These are phyloP conservation scores for Rhinoraja longicauda DNA, from an alignment of 2,797 vertebrate species.

Conservation along the genomic window DNA sequence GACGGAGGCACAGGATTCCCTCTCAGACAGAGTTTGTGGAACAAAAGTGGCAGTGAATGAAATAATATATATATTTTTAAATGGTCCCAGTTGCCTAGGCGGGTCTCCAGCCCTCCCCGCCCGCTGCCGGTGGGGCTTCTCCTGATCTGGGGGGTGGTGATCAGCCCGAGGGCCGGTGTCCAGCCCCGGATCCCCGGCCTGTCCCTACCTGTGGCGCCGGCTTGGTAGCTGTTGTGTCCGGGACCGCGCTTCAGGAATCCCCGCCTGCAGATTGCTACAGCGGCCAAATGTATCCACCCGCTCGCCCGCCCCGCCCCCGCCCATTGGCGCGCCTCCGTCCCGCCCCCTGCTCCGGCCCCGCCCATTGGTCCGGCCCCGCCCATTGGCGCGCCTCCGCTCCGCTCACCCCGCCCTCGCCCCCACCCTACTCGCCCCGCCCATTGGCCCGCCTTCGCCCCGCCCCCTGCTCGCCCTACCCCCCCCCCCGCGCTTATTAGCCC, in stretches of 20 bases:
- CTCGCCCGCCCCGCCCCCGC: neutral
- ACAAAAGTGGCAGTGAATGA: no score
- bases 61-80: no score
- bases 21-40: no score
- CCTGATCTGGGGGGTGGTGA: no score
- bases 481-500: slow-evolving; percentile 36
- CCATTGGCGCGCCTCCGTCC: no score
- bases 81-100: no score
- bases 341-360: neutral
- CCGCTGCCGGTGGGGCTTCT: no score
- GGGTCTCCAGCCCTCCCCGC: neutral
- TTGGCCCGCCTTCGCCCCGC: slow-evolving; percentile 31
- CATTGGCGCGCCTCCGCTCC: no score
- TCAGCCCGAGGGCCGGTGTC: no score
- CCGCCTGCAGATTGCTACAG: neutral
- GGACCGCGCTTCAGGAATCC: neutral
- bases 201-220: neutral
- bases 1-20: no score
- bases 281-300: neutral
- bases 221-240: neutral
- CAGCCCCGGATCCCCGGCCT: neutral
- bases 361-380: slow-evolving; percentile 37
- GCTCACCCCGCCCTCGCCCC: no score
- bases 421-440: neutral
- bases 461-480: slow-evolving; percentile 42